These are phyloP conservation scores for Euura lappo DNA, from an alignment of 1,140 invertebrate genomes.

Conservation along the genomic window DNA sequence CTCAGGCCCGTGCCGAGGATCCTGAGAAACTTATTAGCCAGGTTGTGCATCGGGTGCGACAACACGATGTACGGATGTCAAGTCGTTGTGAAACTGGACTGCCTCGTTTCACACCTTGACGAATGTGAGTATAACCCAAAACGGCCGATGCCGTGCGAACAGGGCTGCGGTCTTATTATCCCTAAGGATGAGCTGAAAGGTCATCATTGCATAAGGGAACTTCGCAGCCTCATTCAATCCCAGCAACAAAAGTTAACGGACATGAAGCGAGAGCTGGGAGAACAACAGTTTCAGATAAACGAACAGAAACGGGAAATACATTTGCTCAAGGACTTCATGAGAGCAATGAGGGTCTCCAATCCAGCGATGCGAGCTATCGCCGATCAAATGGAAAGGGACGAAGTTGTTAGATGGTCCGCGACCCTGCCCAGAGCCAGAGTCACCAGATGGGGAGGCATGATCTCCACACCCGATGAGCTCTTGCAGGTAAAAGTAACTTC, in stretches of 20 bases:
- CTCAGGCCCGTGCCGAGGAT: constrained; percentile 91
- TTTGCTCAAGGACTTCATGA: constrained; percentile 90
- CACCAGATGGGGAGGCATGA: constrained; percentile 96
- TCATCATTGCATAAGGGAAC: constrained; percentile 91
- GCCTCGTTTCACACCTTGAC: constrained; percentile 79
- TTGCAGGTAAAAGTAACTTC: constrained; percentile 72
- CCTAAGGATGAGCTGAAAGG: constrained; percentile 94
- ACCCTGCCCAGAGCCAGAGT: constrained; percentile 85
- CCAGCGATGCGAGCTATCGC: constrained; percentile 87
- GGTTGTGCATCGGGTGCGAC: constrained; percentile 89
- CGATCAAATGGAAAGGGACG: constrained; percentile 91
- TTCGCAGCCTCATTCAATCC: constrained; percentile 82
- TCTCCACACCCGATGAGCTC: constrained; percentile 93
- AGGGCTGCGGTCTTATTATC: constrained; percentile 91
- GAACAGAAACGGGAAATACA: constrained; percentile 89
- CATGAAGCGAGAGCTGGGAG: constrained; percentile 83
- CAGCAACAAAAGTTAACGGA: constrained; percentile 87
- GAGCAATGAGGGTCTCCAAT: constrained; percentile 87
- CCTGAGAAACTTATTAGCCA: constrained; percentile 86
- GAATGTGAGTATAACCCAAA: constrained; percentile 96
- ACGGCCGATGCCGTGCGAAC: constrained; percentile 88
- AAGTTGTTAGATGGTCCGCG: constrained; percentile 90
- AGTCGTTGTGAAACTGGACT: constrained; percentile 85
- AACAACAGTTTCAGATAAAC: constrained; percentile 85
- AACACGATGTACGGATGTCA: constrained; percentile 88